Percentiles rank a stretch among this genome's conserved stretches.
Evolutionary conservation across 2,113 vertebrate species (phyloP).

Genomic region (Trinectes maculatus): DNA sequence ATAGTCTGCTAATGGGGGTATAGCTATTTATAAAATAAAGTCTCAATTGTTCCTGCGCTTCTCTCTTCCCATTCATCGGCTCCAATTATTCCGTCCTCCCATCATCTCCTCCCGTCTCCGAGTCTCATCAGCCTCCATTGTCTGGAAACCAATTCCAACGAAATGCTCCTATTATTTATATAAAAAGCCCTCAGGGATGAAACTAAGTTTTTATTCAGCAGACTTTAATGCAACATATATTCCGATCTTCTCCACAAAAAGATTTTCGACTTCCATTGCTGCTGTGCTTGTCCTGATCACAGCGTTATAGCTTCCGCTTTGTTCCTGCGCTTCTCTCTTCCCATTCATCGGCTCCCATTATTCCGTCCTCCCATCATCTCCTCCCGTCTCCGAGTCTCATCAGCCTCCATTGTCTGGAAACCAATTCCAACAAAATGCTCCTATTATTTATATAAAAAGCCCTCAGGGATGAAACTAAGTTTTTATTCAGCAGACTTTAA

Average conservation of each 20-base stretch:
- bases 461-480: constrained; percentile 11
- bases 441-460: constrained; percentile 29
- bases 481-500: constrained; percentile 19
- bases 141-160: constrained; percentile 22
- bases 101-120: not conserved
- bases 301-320: constrained; percentile 26
- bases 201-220: constrained; percentile 12
- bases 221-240: constrained; percentile 10
- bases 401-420: constrained; percentile 26
- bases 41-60: constrained; percentile 10
- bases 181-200: constrained; percentile 16
- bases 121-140: constrained; percentile 23
- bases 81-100: constrained; percentile 16
- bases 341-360: constrained; percentile 21
- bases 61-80: constrained; percentile 19
- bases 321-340: constrained; percentile 19
- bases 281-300: constrained; percentile 15
- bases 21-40: constrained; percentile 7
- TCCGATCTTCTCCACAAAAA: constrained; percentile 20
- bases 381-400: constrained; percentile 12
- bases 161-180: constrained; percentile 34
- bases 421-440: constrained; percentile 20
- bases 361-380: constrained; percentile 6
- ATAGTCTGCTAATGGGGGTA: constrained; percentile 9
- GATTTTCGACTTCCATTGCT: not conserved